phyloP scores from a whole-genome alignment of 2,113 vertebrate species.

The Bombycilla garrulus region DNA sequence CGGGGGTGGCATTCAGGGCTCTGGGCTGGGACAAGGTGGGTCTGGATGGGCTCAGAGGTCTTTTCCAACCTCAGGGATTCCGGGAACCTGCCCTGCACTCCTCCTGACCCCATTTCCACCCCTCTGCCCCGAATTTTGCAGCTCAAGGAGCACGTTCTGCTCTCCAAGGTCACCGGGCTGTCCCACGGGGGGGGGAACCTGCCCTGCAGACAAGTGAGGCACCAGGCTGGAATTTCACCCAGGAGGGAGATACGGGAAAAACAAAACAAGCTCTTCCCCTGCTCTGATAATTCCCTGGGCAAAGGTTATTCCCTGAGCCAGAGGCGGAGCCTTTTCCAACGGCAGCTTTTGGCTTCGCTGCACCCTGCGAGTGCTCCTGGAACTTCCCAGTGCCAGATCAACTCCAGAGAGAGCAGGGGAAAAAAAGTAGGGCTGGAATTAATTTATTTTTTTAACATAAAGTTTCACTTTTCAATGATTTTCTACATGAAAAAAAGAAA shows the following conservation, averaged over 20 bases:
- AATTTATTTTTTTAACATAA: background rate
- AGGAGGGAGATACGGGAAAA: background rate
- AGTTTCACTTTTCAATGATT: background rate
- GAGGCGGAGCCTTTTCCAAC: background rate
- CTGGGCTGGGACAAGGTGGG: background rate
- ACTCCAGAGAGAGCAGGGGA: background rate
- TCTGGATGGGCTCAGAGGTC: fast-evolving
- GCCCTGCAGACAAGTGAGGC: background rate
- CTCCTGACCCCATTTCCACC: fast-evolving
- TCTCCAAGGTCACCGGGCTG: background rate
- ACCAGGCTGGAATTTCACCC: background rate
- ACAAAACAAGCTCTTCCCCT: background rate
- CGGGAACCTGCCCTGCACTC: no score
- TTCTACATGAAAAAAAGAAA: background rate
- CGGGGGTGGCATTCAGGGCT: background rate
- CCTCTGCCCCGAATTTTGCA: background rate
- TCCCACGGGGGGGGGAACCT: background rate
- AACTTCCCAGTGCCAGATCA: background rate
- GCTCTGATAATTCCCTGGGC: background rate
- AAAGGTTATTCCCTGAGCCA: background rate
- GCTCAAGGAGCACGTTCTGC: background rate
- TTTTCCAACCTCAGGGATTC: background rate
- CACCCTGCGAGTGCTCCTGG: background rate
- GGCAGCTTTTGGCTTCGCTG: background rate
- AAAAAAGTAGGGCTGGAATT: background rate